phyloP scores from a whole-genome alignment of 2,888 invertebrate genomes.

The Tetrapedia diversipes region DNA sequence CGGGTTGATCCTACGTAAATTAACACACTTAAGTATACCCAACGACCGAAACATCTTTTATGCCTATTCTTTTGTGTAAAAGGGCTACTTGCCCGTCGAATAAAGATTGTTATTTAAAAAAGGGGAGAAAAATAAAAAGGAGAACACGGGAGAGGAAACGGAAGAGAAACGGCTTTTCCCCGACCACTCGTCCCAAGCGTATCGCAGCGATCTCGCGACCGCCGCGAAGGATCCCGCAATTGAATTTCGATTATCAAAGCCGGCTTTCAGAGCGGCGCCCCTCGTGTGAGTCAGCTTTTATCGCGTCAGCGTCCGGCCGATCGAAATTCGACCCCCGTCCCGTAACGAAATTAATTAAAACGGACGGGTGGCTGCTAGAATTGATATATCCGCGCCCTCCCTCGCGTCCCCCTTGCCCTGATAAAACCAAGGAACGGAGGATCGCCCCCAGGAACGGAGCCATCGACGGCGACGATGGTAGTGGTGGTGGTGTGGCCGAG shows the following conservation, averaged over 20 bases:
- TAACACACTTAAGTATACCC: too few relatives aligned
- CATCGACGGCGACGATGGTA: too few relatives aligned
- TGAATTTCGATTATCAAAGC: conserved; percentile 54
- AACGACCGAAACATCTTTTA: too few relatives aligned
- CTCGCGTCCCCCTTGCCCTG: background rate
- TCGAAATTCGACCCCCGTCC: conserved; percentile 35
- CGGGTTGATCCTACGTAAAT: too few relatives aligned
- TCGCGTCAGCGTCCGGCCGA: conserved; percentile 39
- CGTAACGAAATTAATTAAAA: conserved; percentile 54
- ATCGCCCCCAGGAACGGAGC: too few relatives aligned
- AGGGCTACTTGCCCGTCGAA: too few relatives aligned
- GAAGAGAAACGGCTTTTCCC: background rate
- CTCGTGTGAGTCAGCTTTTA: conserved; percentile 44
- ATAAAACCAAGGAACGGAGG: conserved; percentile 20
- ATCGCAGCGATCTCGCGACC: background rate
- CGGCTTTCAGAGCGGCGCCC: conserved; percentile 26
- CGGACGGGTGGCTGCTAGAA: conserved; percentile 29
- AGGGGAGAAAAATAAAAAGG: too few relatives aligned
- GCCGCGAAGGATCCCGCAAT: conserved; percentile 26
- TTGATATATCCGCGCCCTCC: conserved; percentile 30
- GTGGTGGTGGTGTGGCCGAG: too few relatives aligned
- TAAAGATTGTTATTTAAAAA: too few relatives aligned
- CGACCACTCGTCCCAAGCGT: background rate
- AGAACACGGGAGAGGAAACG: too few relatives aligned
- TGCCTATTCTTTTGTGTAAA: too few relatives aligned